Conservation (phyloP, 2,113 vertebrate genomes). For the human (Homo sapiens) region GRCh38 chrX:5119001-5119500, state of each 20-base stretch:
- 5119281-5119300: background rate
- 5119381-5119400: background rate
- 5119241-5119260: background rate
- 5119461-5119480: background rate
- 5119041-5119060: rapidly evolving
- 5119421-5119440: background rate
- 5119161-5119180: background rate
- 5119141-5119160: background rate
- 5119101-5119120: background rate
- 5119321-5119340: background rate
- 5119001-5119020: no score
- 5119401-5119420: background rate
- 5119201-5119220: background rate
- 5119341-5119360: background rate
- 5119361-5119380: slow-evolving; percentile 3
- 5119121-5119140: background rate
- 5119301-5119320: background rate
- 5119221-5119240: no score
- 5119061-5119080: rapidly evolving
- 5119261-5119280: background rate
- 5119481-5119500: no score
- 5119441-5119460: background rate
- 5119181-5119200: background rate
- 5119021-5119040: background rate
- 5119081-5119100: background rate